Conservation (phyloP, 2,888 invertebrate genomes). For the Drosophila niveifrons region DNA sequence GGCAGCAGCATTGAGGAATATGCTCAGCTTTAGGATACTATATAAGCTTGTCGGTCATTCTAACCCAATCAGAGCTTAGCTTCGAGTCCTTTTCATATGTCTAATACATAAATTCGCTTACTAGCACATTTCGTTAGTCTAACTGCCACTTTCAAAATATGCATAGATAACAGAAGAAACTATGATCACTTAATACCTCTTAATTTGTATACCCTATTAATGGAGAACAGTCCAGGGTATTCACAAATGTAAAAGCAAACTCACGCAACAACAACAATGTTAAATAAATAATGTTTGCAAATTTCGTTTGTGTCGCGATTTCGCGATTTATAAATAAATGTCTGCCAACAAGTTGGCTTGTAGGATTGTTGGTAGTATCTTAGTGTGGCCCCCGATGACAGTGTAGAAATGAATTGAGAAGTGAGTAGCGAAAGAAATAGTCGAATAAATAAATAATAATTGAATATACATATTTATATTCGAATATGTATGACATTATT, state of each 20-base stretch:
- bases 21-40: neutral
- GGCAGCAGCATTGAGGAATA: neutral
- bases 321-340: constrained; percentile 31
- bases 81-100: too few relatives aligned
- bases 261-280: constrained; percentile 24
- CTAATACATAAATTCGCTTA: too few relatives aligned
- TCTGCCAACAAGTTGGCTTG: neutral
- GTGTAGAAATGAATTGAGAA: constrained; percentile 21
- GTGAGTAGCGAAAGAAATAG: constrained; percentile 13
- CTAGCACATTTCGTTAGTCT: too few relatives aligned
- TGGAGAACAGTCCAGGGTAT: neutral
- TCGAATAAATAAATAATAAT: constrained; percentile 19
- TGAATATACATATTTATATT: constrained; percentile 21
- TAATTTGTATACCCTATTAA: neutral
- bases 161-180: too few relatives aligned
- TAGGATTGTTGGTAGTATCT: constrained; percentile 6
- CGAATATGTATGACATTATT: neutral
- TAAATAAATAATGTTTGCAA: constrained; percentile 43
- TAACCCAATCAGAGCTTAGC: too few relatives aligned
- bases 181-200: too few relatives aligned
- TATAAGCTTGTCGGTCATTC: neutral
- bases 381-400: constrained; percentile 10
- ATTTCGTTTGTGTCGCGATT: constrained; percentile 31
- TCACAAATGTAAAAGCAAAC: constrained; percentile 19
- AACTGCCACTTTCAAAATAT: too few relatives aligned